Conservation (phyloP, 2,797 vertebrate species). For the Platalea minor region DNA sequence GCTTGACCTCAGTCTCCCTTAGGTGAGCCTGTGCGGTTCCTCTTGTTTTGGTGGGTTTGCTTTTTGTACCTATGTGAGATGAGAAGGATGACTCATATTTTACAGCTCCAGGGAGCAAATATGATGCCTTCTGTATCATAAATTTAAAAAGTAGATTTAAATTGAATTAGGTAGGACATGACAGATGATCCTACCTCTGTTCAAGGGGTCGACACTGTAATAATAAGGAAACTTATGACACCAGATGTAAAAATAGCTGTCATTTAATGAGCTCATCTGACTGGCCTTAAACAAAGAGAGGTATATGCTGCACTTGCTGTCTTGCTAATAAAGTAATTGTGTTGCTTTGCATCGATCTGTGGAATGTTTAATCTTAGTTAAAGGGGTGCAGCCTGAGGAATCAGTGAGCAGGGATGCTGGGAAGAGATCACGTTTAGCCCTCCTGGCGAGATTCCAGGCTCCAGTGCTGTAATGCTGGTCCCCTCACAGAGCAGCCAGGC, state of each 20-base stretch:
- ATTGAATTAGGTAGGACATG: background rate
- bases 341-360: background rate
- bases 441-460: background rate
- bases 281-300: conserved; percentile 81
- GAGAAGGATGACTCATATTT: background rate
- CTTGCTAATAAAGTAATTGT: conserved; percentile 3
- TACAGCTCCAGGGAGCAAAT: background rate
- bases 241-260: conserved; percentile 83
- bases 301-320: conserved; percentile 44
- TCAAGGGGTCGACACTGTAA: conserved; percentile 84
- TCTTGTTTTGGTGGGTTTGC: background rate
- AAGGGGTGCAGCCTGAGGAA: background rate
- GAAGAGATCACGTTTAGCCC: background rate
- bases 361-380: background rate
- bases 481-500: background rate
- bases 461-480: background rate
- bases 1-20: background rate
- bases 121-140: background rate
- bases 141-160: background rate
- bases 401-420: background rate
- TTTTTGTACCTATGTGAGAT: background rate
- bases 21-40: background rate
- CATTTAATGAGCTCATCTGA: conserved; percentile 81
- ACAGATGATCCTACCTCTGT: background rate
- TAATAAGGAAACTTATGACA: conserved; percentile 84